Conservation (phyloP, 2,888 invertebrate species). For the Eupithecia subfuscata region DNA sequence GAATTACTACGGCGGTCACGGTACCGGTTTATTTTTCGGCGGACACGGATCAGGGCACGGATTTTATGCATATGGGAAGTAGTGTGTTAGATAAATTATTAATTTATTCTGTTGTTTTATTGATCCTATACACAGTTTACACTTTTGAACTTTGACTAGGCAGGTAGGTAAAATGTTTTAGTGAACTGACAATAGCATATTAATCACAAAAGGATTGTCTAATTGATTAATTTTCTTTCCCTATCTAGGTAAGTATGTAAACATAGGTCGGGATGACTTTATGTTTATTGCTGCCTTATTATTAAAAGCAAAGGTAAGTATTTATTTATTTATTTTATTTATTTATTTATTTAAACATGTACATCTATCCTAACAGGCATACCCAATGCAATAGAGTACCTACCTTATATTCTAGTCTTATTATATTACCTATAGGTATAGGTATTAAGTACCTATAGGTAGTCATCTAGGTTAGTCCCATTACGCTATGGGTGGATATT, state of each 20-base stretch:
- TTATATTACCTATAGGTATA: too few species aligned
- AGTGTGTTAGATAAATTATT: not conserved
- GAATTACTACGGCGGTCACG: conserved; percentile 73
- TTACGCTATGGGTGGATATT: too few species aligned
- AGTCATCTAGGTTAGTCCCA: not conserved
- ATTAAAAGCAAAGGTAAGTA: not conserved
- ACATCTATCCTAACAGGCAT: too few species aligned
- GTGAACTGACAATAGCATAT: not conserved
- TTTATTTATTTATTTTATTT: too few species aligned
- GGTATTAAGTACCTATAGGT: too few species aligned
- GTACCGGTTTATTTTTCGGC: conserved; percentile 69
- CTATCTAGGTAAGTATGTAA: too few species aligned
- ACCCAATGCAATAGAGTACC: too few species aligned
- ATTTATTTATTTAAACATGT: too few species aligned
- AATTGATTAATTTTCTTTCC: too few species aligned
- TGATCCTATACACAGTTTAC: not conserved
- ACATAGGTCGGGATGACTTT: too few species aligned
- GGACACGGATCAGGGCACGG: conserved; percentile 78
- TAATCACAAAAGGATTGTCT: not conserved
- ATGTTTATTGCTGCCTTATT: too few species aligned
- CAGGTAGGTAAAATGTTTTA: not conserved
- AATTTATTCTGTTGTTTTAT: conserved; percentile 9
- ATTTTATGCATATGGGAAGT: conserved; percentile 69
- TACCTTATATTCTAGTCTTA: too few species aligned
- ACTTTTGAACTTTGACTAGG: not conserved